These are phyloP conservation scores for Trichonephila clavipes DNA, from an alignment of 1,140 invertebrate genomes.

Conservation along the genomic window DNA sequence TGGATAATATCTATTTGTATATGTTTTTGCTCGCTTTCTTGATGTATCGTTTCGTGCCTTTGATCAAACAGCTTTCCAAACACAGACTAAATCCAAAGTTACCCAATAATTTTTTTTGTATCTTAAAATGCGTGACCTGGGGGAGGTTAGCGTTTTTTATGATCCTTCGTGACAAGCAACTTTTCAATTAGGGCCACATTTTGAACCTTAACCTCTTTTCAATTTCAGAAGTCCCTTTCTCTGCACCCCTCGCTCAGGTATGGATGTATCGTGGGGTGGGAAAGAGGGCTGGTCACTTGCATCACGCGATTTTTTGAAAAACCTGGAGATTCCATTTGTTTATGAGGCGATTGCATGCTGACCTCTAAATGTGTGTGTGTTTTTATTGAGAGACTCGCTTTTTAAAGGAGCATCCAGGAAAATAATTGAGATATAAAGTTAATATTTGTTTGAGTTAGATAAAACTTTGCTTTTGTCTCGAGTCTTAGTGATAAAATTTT, in stretches of 20 bases:
- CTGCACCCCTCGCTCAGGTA: not conserved
- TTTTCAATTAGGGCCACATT: slow-evolving; percentile 34
- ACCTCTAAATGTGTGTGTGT: not conserved
- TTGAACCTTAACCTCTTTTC: slow-evolving; percentile 32
- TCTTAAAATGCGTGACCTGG: not conserved
- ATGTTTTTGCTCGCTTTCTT: too few relatives aligned
- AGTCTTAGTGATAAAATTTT: too few relatives aligned
- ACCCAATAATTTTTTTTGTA: too few relatives aligned
- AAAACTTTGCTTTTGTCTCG: too few relatives aligned
- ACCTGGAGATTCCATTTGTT: not conserved
- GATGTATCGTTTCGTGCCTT: too few relatives aligned
- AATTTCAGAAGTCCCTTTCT: not conserved
- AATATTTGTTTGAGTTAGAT: too few relatives aligned
- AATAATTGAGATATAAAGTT: too few relatives aligned
- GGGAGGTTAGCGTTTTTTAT: slow-evolving; percentile 13
- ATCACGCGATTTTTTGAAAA: not conserved
- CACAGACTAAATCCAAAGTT: too few relatives aligned
- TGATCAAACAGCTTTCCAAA: too few relatives aligned
- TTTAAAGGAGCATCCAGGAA: too few relatives aligned
- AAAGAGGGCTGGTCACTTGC: not conserved
- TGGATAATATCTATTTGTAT: too few relatives aligned
- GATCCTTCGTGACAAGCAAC: not conserved
- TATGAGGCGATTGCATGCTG: not conserved
- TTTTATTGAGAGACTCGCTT: too few relatives aligned
- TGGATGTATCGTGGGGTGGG: not conserved